A percentile compares a stretch with the other conserved stretches of the same genome.
Conservation (phyloP, 2,113 vertebrate species). For the Sardina pilchardus region DNA sequence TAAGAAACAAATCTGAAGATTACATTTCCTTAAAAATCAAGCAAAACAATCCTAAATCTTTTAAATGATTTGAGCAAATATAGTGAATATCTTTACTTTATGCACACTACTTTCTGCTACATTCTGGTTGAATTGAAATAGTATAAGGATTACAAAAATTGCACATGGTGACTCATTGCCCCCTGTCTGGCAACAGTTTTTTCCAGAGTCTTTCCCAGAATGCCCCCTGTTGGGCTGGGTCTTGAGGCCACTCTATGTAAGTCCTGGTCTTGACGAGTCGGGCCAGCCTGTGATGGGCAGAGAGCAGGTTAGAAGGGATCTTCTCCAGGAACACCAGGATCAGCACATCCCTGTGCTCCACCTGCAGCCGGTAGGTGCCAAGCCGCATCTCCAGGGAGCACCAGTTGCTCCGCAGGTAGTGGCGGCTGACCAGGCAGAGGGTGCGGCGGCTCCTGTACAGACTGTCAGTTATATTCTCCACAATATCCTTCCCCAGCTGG, state of each 20-base stretch:
- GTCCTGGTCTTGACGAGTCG: conserved; percentile 19
- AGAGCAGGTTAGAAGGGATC: conserved; percentile 19
- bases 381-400: conserved; percentile 36
- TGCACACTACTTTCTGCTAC: too few relatives aligned
- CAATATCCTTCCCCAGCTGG: conserved; percentile 35
- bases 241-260: conserved; percentile 14
- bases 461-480: conserved; percentile 52
- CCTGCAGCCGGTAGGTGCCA: conserved; percentile 30
- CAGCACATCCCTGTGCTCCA: conserved; percentile 32
- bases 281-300: conserved; percentile 29
- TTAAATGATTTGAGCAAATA: too few relatives aligned
- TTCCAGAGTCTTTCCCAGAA: neutral
- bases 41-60: too few relatives aligned
- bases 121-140: too few relatives aligned
- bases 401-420: conserved; percentile 35
- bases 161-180: neutral
- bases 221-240: neutral
- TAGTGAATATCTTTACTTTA: too few relatives aligned
- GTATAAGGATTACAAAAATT: neutral
- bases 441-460: conserved; percentile 32
- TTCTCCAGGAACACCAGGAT: conserved; percentile 38
- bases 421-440: conserved; percentile 22
- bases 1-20: too few relatives aligned
- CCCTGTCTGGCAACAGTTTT: neutral
- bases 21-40: too few relatives aligned